A percentile compares a stretch with the other conserved stretches of the same genome.
phyloP scores from a whole-genome alignment of 1,140 invertebrate species.

The Phthorimaea operculella region DNA sequence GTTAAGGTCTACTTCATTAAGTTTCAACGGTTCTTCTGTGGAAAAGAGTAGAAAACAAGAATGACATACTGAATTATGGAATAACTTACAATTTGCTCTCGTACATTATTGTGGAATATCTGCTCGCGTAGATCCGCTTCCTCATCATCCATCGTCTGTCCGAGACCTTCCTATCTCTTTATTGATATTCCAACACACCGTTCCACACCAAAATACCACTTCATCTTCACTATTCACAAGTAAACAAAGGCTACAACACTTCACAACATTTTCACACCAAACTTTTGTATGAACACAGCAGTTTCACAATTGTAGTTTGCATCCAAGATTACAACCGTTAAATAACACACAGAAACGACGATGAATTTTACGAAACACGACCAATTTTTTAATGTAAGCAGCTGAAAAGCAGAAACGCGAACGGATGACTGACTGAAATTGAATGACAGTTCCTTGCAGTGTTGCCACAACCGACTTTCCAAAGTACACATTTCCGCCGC shows the following conservation, averaged over 20 bases:
- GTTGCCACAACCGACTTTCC: too few species aligned
- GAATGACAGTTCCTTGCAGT: too few species aligned
- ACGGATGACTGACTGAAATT: not conserved
- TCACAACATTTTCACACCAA: not conserved
- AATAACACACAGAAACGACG: not conserved
- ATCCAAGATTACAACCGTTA: not conserved
- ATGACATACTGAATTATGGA: too few species aligned
- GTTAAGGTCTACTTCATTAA: too few species aligned
- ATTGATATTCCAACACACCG: conserved; percentile 25
- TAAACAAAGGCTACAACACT: conserved; percentile 3
- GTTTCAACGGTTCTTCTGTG: too few species aligned
- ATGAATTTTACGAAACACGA: conserved; percentile 26
- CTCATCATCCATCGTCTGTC: conserved; percentile 62
- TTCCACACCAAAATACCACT: conserved; percentile 33
- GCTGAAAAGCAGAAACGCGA: conserved; percentile 16
- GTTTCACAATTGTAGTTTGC: too few species aligned
- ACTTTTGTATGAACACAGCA: too few species aligned
- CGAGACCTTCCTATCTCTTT: conserved; percentile 36
- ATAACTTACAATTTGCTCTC: conserved; percentile 90
- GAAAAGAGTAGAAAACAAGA: too few species aligned
- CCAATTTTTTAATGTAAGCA: conserved; percentile 30
- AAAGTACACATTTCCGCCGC: too few species aligned
- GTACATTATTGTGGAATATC: conserved; percentile 92
- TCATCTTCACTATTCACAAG: conserved; percentile 38
- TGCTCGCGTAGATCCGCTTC: conserved; percentile 83